A percentile compares a stretch with the other conserved stretches of the same genome.
Evolutionary conservation across 2,113 vertebrate genomes (phyloP).

Genomic region (Dicrurus megarhynchus): DNA sequence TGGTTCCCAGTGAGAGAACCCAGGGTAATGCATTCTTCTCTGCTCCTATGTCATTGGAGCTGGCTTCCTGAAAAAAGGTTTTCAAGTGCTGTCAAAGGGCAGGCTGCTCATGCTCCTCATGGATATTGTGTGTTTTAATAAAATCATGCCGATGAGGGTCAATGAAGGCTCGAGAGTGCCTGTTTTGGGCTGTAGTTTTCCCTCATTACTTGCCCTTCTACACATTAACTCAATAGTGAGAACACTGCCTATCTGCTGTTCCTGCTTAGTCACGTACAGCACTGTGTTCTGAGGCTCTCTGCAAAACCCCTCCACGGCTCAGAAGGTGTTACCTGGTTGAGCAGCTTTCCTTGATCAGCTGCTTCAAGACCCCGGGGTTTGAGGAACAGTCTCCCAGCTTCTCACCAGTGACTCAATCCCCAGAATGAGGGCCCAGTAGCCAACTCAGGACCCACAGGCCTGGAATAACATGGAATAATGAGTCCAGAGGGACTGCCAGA

Average conservation of each 20-base stretch:
- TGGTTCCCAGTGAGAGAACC: neutral
- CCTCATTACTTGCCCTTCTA: neutral
- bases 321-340: neutral
- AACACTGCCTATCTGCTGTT: neutral
- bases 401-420: neutral
- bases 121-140: neutral
- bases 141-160: neutral
- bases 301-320: neutral
- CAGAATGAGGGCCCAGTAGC: neutral
- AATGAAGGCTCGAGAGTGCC: accelerated
- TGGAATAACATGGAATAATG: neutral
- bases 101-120: neutral
- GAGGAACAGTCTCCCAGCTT: neutral
- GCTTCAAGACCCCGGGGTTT: neutral
- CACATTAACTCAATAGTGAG: neutral
- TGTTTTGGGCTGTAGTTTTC: neutral
- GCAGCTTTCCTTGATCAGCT: neutral
- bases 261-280: neutral
- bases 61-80: neutral
- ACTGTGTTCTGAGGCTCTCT: neutral
- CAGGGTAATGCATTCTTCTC: neutral
- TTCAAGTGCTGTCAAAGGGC: neutral
- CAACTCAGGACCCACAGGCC: neutral
- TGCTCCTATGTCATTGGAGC: neutral
- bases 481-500: neutral